phyloP scores from a whole-genome alignment of 2,797 vertebrate genomes.

The Tenualosa ilisha region DNA sequence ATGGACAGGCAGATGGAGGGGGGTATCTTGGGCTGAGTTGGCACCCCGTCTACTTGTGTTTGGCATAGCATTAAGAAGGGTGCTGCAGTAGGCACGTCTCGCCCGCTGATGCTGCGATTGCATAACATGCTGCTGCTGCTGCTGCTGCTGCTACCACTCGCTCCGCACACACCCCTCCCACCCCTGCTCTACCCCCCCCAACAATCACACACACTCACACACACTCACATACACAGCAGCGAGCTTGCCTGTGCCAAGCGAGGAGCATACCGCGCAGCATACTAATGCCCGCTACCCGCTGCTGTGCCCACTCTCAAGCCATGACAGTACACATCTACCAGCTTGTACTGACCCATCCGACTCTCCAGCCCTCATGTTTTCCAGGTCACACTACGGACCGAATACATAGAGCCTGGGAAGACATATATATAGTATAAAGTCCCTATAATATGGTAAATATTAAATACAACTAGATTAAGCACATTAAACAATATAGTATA shows the following conservation, averaged over 20 bases:
- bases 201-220: background rate
- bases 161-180: constrained; percentile 10
- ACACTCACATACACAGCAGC: background rate
- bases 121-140: constrained; percentile 22
- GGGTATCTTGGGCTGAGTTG: background rate
- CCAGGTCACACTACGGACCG: background rate
- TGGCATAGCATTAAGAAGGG: background rate
- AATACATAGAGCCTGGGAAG: too few relatives aligned
- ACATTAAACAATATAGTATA: too few relatives aligned
- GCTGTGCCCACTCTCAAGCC: background rate
- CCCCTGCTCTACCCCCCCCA: background rate
- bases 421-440: too few relatives aligned
- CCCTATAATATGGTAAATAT: too few relatives aligned
- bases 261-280: background rate
- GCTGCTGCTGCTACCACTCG: background rate
- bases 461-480: too few relatives aligned
- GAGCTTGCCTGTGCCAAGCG: background rate
- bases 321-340: background rate
- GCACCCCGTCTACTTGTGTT: background rate
- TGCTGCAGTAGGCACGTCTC: constrained; percentile 14
- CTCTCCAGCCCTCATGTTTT: background rate
- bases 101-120: constrained; percentile 3
- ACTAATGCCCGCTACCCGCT: constrained; percentile 5
- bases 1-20: background rate
- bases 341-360: background rate